These are phyloP conservation scores for Sepioteuthis lessoniana DNA, from an alignment of 2,888 invertebrate genomes.

Conservation along the genomic window DNA sequence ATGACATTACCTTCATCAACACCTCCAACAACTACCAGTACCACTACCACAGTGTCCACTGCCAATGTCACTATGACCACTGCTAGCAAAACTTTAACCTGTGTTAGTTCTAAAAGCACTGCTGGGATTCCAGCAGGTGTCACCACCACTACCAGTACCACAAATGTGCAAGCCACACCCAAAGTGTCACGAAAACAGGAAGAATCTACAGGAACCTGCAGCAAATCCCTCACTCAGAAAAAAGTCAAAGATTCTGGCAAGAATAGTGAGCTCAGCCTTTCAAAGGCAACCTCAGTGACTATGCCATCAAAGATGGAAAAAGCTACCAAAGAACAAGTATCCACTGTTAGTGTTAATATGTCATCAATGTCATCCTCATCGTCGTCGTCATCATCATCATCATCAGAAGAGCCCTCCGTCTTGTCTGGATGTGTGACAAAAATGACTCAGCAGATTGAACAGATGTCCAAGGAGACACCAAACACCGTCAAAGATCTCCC, in stretches of 20 bases:
- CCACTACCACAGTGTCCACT: slow-evolving; percentile 7
- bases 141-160: neutral
- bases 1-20: neutral
- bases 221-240: neutral
- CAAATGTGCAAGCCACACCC: neutral
- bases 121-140: slow-evolving; percentile 50
- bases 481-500: slow-evolving; percentile 34
- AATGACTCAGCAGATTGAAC: neutral
- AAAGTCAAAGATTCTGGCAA: neutral
- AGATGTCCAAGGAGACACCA: neutral
- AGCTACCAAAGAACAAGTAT: neutral
- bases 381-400: neutral
- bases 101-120: neutral
- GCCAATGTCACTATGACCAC: neutral
- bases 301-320: no score
- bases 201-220: neutral
- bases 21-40: neutral
- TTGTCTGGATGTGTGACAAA: neutral
- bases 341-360: neutral
- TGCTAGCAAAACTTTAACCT: neutral
- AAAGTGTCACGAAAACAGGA: neutral
- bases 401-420: slow-evolving; percentile 1
- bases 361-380: neutral
- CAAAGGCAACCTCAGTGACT: no score
- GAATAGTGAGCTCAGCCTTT: neutral